Evolutionary conservation across 1,140 invertebrate genomes (phyloP).

Genomic region (Nomia melanderi): DNA sequence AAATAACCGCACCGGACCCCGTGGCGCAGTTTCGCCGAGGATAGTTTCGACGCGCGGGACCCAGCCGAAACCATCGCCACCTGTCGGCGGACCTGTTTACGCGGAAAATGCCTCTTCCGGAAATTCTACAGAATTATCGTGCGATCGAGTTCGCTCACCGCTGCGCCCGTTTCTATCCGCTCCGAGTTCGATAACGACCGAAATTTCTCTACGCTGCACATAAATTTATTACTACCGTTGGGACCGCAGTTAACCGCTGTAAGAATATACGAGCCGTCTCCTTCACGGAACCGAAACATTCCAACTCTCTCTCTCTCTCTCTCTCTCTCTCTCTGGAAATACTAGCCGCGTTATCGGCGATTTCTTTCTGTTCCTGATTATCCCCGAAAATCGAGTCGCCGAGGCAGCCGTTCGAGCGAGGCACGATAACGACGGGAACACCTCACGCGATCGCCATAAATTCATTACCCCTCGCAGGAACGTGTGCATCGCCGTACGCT

Average conservation of each 20-base stretch:
- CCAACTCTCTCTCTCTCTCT: too few species aligned
- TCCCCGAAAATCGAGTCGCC: slow-evolving; percentile 12
- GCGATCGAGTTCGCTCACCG: not conserved
- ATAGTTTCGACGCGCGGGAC: too few species aligned
- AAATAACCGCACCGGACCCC: slow-evolving; percentile 32
- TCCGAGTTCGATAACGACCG: slow-evolving; percentile 14
- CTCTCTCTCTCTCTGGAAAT: too few species aligned
- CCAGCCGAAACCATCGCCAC: not conserved
- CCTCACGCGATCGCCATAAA: slow-evolving; percentile 21
- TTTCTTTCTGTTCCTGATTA: not conserved
- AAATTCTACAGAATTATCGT: not conserved
- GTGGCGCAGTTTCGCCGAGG: not conserved
- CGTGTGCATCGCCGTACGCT: not conserved
- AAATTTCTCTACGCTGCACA: slow-evolving; percentile 3
- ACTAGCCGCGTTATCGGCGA: not conserved
- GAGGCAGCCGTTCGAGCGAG: slow-evolving; percentile 22
- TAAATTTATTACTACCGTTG: slow-evolving; percentile 19
- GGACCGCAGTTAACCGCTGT: not conserved
- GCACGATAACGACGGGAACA: slow-evolving; percentile 35
- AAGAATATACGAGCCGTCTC: slow-evolving; percentile 7
- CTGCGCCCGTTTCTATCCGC: not conserved
- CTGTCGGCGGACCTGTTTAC: not conserved
- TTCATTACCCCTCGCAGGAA: slow-evolving; percentile 16
- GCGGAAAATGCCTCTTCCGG: not conserved
- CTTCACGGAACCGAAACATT: not conserved